Percentiles rank a stretch among this genome's conserved stretches.
These are phyloP conservation scores for Heliocidaris tuberculata DNA, from an alignment of 35 echinoderm and acorn worm genomes.

Conservation along the genomic window DNA sequence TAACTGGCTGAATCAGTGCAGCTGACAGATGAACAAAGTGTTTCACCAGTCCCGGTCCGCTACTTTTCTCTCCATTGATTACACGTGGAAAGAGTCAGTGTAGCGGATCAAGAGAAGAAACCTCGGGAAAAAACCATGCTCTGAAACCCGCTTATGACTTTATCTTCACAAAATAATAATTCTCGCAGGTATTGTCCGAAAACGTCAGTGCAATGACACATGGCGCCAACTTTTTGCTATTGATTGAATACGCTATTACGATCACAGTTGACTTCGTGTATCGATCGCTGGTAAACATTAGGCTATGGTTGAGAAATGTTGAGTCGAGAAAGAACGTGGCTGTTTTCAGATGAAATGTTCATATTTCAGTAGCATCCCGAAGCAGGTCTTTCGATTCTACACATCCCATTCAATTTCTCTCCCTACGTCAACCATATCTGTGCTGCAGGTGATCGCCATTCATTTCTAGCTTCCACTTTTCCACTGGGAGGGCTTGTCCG, in stretches of 20 bases:
- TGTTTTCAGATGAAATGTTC: neutral
- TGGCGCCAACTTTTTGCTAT: neutral
- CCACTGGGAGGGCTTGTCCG: neutral
- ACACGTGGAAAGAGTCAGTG: neutral
- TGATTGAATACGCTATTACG: neutral
- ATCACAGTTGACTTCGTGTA: neutral
- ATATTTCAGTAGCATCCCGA: neutral
- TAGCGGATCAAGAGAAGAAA: neutral
- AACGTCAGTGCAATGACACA: neutral
- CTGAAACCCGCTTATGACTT: neutral
- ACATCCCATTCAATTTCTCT: neutral
- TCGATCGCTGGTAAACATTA: neutral
- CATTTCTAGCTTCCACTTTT: neutral
- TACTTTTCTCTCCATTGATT: neutral
- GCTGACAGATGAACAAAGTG: constrained; percentile 1
- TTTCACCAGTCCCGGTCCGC: neutral
- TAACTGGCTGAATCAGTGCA: neutral
- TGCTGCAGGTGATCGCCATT: neutral
- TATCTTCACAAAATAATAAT: neutral
- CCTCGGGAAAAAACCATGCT: neutral
- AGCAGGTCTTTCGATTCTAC: neutral
- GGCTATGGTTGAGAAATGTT: neutral
- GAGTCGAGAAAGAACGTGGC: neutral
- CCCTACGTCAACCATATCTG: neutral
- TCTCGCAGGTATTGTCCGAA: neutral